Evolutionary conservation across 2,113 vertebrate genomes (phyloP).

Genomic region (Gallinago paraguaiae): DNA sequence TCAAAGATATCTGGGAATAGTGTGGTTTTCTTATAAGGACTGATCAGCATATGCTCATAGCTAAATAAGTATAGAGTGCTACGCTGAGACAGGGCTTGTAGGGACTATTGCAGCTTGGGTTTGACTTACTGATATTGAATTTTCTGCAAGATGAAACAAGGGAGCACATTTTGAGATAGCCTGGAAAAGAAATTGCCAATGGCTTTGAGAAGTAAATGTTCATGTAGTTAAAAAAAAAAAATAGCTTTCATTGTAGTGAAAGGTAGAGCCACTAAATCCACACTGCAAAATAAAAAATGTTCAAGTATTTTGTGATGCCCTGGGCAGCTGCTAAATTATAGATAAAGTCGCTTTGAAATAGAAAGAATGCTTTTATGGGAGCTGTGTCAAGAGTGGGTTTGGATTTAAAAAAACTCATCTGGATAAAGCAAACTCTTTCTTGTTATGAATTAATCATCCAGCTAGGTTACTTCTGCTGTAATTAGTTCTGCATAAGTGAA

Average conservation of each 20-base stretch:
- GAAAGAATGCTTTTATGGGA: background rate
- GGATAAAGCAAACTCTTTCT: background rate
- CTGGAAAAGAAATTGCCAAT: background rate
- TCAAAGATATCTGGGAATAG: background rate
- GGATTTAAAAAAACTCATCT: background rate
- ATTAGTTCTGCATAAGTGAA: slow-evolving; percentile 26
- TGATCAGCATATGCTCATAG: rapidly evolving
- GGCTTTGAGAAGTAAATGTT: background rate
- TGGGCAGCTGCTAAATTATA: background rate
- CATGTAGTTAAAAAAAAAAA: background rate
- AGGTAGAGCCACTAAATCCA: background rate
- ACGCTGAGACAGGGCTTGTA: background rate
- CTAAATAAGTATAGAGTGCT: background rate
- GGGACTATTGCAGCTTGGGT: background rate
- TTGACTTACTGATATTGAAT: background rate
- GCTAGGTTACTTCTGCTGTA: background rate
- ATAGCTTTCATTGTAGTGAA: background rate
- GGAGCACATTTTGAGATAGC: background rate
- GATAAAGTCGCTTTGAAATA: background rate
- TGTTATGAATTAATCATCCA: background rate
- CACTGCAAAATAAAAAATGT: background rate
- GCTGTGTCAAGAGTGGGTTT: background rate
- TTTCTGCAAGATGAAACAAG: background rate
- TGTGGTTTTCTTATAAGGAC: background rate
- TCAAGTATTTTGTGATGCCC: background rate